Percentiles rank a stretch among this genome's conserved stretches.
phyloP scores from a whole-genome alignment of 2,888 invertebrate genomes.

The Mimachlamys varia region DNA sequence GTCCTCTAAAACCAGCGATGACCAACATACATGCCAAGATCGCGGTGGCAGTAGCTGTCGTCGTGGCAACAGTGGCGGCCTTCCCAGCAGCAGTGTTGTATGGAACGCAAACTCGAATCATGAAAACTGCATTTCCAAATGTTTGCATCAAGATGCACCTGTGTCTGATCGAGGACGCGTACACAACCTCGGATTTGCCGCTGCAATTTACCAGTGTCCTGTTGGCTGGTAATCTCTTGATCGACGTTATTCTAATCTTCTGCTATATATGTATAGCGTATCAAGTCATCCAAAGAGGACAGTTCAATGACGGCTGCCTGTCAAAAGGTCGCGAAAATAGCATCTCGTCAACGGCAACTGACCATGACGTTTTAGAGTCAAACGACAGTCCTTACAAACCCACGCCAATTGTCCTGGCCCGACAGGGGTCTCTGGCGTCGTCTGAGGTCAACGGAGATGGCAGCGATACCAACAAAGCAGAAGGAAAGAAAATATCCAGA shows the following conservation, averaged over 20 bases:
- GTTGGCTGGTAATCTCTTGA: constrained; percentile 41
- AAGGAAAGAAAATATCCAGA: background rate
- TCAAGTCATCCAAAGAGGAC: constrained; percentile 45
- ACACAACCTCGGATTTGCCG: constrained; percentile 40
- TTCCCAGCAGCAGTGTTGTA: constrained; percentile 59
- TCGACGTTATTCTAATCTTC: constrained; percentile 40
- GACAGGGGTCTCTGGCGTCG: background rate
- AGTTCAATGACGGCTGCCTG: constrained; percentile 17
- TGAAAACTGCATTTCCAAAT: background rate
- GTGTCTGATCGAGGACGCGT: constrained; percentile 44
- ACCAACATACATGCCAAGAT: constrained; percentile 41
- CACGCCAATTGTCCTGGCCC: background rate
- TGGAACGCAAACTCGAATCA: constrained; percentile 55
- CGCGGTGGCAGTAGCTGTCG: constrained; percentile 37
- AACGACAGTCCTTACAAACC: background rate
- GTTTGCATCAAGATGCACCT: constrained; percentile 5
- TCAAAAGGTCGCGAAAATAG: constrained; percentile 42
- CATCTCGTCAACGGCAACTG: constrained; percentile 41
- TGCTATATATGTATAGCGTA: constrained; percentile 39
- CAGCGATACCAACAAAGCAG: background rate
- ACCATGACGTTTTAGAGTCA: constrained; percentile 40
- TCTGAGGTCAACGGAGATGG: background rate
- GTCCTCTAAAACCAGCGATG: constrained; percentile 58
- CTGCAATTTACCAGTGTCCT: constrained; percentile 44
- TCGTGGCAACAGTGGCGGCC: constrained; percentile 48